A percentile compares a stretch with the other conserved stretches of the same genome.
phyloP scores from a whole-genome alignment of 2,888 invertebrate species.

The Trichacis sp. region DNA sequence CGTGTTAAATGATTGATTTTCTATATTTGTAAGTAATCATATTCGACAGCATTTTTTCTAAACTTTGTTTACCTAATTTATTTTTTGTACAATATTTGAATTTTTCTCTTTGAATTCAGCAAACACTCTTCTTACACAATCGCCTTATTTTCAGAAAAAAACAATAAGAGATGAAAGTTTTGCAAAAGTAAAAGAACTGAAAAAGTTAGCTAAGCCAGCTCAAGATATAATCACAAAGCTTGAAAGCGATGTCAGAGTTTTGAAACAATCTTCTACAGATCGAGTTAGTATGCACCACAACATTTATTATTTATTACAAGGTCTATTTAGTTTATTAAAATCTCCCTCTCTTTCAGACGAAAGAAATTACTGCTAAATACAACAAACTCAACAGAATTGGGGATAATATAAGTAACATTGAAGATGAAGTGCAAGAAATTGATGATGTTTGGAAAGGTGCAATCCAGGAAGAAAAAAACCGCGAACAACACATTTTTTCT shows the following conservation, averaged over 20 bases:
- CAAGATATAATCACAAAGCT: conserved; percentile 53
- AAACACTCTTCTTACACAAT: too few species aligned
- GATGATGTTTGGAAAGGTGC: conserved; percentile 63
- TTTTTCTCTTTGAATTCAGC: too few species aligned
- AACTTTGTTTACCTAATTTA: too few species aligned
- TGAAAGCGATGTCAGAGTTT: conserved; percentile 37
- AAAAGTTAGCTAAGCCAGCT: conserved; percentile 54
- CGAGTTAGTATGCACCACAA: too few species aligned
- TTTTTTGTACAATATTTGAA: too few species aligned
- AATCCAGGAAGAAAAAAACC: conserved; percentile 70
- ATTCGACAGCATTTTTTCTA: too few species aligned
- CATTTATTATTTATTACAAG: too few species aligned
- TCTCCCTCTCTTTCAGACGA: conserved; percentile 21
- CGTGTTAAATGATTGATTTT: too few species aligned
- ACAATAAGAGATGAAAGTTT: conserved; percentile 70
- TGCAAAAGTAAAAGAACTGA: conserved; percentile 68
- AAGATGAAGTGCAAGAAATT: conserved; percentile 51
- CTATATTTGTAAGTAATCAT: too few species aligned
- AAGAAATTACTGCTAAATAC: conserved; percentile 44
- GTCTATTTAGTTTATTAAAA: too few species aligned
- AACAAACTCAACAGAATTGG: conserved; percentile 41
- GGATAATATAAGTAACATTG: conserved; percentile 46
- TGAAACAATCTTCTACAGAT: conserved; percentile 43
- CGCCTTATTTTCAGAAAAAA: conserved; percentile 58
- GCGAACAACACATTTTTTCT: conserved; percentile 70